phyloP scores from a whole-genome alignment of 2,797 vertebrate species.

The Urophycis tenuis region DNA sequence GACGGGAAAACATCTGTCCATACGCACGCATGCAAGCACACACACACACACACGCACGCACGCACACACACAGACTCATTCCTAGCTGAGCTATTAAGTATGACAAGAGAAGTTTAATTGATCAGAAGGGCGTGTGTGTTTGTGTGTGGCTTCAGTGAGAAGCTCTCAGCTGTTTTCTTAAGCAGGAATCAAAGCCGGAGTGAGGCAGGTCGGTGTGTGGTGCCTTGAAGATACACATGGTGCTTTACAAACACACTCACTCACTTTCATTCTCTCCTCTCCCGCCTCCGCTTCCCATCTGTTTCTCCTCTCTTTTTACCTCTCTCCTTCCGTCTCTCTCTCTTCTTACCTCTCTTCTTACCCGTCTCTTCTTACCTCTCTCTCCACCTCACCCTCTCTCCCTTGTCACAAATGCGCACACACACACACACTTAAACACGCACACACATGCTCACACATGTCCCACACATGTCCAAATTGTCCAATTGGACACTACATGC shows the following conservation, averaged over 20 bases:
- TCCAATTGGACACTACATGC: no score
- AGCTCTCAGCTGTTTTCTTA: constrained; percentile 40
- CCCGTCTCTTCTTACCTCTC: no score
- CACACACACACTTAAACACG: neutral
- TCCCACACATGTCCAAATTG: neutral
- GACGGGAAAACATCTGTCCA: neutral
- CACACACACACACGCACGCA: neutral
- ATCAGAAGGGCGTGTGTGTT: neutral
- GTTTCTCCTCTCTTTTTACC: neutral
- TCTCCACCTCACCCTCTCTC: no score
- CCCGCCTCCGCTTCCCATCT: constrained; percentile 1
- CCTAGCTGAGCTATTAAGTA: neutral
- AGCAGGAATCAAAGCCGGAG: constrained; percentile 55
- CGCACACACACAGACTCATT: neutral
- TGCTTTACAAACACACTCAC: constrained; percentile 35
- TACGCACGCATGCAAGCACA: no score
- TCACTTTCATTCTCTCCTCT: constrained; percentile 19
- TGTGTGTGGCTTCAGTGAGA: constrained; percentile 24
- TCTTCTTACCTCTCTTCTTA: no score
- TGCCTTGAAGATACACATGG: constrained; percentile 54
- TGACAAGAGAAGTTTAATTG: neutral
- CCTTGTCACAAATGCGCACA: neutral
- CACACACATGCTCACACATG: neutral
- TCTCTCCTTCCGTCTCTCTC: no score
- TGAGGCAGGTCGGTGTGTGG: constrained; percentile 46